Evolutionary conservation across 1,140 invertebrate species (phyloP).

Genomic region (silkworm (Bombyx mori)): DNA sequence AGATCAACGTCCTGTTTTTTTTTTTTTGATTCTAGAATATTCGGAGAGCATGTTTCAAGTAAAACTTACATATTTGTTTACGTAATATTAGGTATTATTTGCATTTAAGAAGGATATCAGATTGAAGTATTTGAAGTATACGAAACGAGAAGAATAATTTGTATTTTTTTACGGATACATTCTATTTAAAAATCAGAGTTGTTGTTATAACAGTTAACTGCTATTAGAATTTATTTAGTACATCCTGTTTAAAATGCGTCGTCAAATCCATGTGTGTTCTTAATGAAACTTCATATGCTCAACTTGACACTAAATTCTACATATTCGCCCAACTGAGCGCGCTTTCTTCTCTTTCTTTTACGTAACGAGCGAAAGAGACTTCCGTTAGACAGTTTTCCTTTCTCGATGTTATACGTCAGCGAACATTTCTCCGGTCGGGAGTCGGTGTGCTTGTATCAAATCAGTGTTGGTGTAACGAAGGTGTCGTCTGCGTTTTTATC

Average conservation of each 20-base stretch:
- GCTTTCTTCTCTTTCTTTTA: constrained; percentile 32
- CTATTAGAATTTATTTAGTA: too few species aligned
- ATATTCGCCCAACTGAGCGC: constrained; percentile 47
- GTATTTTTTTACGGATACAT: too few species aligned
- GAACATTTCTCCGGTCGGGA: constrained; percentile 53
- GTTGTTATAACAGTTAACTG: too few species aligned
- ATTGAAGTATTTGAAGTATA: too few species aligned
- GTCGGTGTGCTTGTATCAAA: constrained; percentile 44
- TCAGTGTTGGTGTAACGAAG: constrained; percentile 49
- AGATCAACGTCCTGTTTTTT: constrained; percentile 28
- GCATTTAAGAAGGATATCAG: too few species aligned
- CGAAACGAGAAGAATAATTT: too few species aligned
- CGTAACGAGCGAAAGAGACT: constrained; percentile 35
- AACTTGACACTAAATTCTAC: constrained; percentile 55
- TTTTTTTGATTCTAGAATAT: constrained; percentile 40
- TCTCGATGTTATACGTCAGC: constrained; percentile 49
- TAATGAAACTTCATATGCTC: too few species aligned
- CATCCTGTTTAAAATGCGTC: too few species aligned
- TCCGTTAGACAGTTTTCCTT: constrained; percentile 45
- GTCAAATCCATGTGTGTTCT: too few species aligned
- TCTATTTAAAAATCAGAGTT: too few species aligned
- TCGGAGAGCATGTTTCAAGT: constrained; percentile 7
- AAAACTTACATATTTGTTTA: too few species aligned
- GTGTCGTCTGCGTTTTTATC: constrained; percentile 45
- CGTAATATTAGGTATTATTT: too few species aligned